phyloP scores from a whole-genome alignment of 2,113 vertebrate species.

The Seriola aureovittata region DNA sequence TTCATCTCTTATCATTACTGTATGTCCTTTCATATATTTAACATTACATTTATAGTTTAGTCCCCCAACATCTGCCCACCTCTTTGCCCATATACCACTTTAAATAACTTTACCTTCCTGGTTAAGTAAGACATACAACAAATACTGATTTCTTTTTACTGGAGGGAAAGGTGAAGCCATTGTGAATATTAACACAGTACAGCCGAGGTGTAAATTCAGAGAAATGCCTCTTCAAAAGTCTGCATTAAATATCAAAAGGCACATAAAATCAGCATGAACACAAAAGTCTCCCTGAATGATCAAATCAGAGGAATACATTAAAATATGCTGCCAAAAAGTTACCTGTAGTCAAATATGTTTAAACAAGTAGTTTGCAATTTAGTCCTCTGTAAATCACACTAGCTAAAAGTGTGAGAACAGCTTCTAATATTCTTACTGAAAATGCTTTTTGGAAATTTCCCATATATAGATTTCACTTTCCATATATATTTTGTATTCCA shows the following conservation, averaged over 20 bases:
- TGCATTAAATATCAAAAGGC: constrained; percentile 77
- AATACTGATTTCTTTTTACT: constrained; percentile 58
- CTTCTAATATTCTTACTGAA: constrained; percentile 39
- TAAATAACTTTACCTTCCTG: neutral
- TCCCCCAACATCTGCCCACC: neutral
- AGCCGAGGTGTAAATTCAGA: constrained; percentile 49
- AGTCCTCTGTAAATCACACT: constrained; percentile 25
- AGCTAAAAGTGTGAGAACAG: constrained; percentile 17
- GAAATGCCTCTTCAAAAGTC: constrained; percentile 53
- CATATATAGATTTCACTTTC: neutral
- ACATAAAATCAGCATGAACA: constrained; percentile 70
- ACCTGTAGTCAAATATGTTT: constrained; percentile 28
- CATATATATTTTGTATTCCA: constrained; percentile 13
- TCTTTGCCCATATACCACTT: neutral
- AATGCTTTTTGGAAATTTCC: constrained; percentile 34
- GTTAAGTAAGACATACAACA: constrained; percentile 25
- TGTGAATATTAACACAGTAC: constrained; percentile 66
- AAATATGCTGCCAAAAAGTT: constrained; percentile 31
- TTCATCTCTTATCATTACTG: neutral
- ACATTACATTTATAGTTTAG: neutral
- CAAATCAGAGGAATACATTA: constrained; percentile 63
- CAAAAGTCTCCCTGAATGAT: constrained; percentile 67
- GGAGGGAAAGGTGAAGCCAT: constrained; percentile 29
- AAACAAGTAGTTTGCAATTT: constrained; percentile 38
- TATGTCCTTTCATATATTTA: neutral